Base-by-base conservation (phyloP, 2,888 invertebrate genomes). In the Pollenia labialis region DNA sequence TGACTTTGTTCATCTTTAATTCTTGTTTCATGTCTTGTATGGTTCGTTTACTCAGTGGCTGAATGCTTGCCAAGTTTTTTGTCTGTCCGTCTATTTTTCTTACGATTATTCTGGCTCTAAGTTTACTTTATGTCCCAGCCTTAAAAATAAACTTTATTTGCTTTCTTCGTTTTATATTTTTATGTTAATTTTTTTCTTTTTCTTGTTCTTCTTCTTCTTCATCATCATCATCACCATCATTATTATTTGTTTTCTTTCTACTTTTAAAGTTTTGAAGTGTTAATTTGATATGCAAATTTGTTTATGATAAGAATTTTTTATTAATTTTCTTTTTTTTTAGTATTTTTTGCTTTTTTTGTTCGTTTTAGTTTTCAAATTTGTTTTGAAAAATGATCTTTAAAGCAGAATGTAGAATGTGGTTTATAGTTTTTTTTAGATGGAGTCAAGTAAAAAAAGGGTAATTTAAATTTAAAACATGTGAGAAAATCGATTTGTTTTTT, bases 251-350 rank as follows among this genome's bases (percentile, higher is more conserved):
- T 76, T 75, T 54, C 4, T 77, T 42, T 60, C 40, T 50, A 44
- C 54, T 81, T 62, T 62, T 42, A 42, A 58, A 75, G 23, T 74
- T 79, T 81, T 54, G 32, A 84, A 77, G 87, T 87, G 87, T 87
- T 87, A 87, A 87, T 87, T 87, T 84, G 76, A 81, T 87, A 87
- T 87, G 81, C 77, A 87, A 87, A 81, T 84, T 87, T 81, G 60
- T 74, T 77, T 77, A 56, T 74, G 84, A 81, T 87, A 76, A 81
- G 84, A 87, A 81, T 84, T 54, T 82, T 74, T 79, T 81, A 84
- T 84, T 77, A 66, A 84, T 60, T 81, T 74, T 62, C n/a, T 44
- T 18, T 18, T 23, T 23, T 23, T 23, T 23, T 23, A 2, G 23
- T 23, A 87, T 60, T 81, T 81, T 62, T 44, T 81, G n/a, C 68